Base-by-base conservation (phyloP, 2,888 invertebrate genomes). In the Ethmia dodecea region DNA sequence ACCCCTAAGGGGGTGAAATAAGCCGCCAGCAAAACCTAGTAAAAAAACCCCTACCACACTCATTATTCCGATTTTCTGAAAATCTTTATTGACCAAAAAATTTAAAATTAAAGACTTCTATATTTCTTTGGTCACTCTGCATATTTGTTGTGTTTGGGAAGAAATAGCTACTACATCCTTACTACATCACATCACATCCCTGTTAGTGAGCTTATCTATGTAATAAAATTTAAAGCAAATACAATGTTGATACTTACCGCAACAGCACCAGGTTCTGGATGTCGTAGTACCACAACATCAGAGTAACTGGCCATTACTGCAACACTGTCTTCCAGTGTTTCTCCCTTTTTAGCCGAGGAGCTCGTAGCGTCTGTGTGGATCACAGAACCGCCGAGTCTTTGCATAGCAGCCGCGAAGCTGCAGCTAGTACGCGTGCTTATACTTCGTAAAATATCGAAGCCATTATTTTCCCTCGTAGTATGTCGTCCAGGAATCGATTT, bases 321-420 rank as follows among this genome's bases (percentile, higher is more conserved):
- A 22, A 96, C 91, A 39, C 95, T 93, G 65, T 95, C 94, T 87
- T 97, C 96, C 24, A 99, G 86, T 1, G 95, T 93, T 86, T 99
- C 99, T 10, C 99, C 99, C 78, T 99, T 99, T 65, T 96, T 94
- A 10, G 94, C 95, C 0, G 99, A 99, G 0, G 98, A 98, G 42
- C 92, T 94, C 0, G 91, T 90, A 50, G 94, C 94, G 63, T 98
- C 95, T 79, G 98, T 94, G 61, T 94, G 90, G 52, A 98, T 92
- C 1, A 99, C 97, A 13, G 91, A 90, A 0, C 99, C 99, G 5
- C 99, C 99, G 3, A 99, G 89, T 44, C 98, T 88, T 68, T 96
- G 94, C 97, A 99, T 98, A 0, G 99, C 99, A 0, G 96, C 95
- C 0, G 95, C 90, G 83, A 99, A 99, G 66, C 98, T 99, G 69